Percentiles rank a stretch among this genome's conserved stretches.
Conservation (phyloP, 2,888 invertebrate genomes). For the Hecatera dysodea region DNA sequence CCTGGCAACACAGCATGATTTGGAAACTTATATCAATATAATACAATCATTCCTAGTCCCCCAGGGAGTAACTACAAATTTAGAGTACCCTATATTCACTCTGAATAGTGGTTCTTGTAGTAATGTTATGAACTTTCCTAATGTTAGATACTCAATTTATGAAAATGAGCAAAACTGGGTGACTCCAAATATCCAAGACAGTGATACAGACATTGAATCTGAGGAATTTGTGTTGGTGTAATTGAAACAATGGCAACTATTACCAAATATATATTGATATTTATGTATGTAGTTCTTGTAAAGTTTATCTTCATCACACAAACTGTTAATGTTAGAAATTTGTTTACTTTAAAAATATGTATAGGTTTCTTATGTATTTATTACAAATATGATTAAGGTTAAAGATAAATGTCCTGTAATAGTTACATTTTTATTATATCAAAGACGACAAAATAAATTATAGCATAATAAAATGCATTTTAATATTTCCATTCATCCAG, state of each 20-base stretch:
- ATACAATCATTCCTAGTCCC: constrained; percentile 91
- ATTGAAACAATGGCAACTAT: constrained; percentile 40
- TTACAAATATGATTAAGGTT: constrained; percentile 43
- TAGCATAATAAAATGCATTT: constrained; percentile 49
- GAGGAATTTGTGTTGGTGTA: constrained; percentile 94
- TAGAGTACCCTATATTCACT: constrained; percentile 96
- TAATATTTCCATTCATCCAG: constrained; percentile 8
- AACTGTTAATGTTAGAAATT: constrained; percentile 56
- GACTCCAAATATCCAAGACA: constrained; percentile 86
- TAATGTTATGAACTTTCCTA: constrained; percentile 90
- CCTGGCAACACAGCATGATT: constrained; percentile 94
- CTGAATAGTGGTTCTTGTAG: constrained; percentile 94
- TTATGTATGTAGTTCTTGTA: constrained; percentile 63
- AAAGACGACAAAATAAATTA: constrained; percentile 59
- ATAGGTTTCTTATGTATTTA: constrained; percentile 34
- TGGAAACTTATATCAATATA: constrained; percentile 93
- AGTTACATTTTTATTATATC: constrained; percentile 53
- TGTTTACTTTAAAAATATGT: constrained; percentile 42
- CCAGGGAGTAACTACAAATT: constrained; percentile 85
- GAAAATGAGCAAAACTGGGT: constrained; percentile 90
- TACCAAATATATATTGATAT: constrained; percentile 61
- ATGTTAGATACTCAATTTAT: constrained; percentile 89
- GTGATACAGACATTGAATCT: constrained; percentile 93
- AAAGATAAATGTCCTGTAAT: constrained; percentile 58
- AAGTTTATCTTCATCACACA: constrained; percentile 47